Evolutionary conservation across 2,888 invertebrate genomes (phyloP).

Genomic region (Drosophila kokeensis): DNA sequence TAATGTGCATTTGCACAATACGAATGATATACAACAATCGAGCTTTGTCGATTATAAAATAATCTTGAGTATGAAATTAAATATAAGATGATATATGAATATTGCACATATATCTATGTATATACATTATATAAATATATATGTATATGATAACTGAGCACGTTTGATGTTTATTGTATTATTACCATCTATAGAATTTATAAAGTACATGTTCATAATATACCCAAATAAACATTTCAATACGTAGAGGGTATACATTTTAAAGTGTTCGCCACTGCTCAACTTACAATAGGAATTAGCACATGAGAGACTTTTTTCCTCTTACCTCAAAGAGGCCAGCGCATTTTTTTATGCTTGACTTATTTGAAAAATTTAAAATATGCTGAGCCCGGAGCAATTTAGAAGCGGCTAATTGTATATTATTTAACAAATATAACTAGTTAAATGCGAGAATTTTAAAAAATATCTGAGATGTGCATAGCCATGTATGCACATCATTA

Average conservation of each 20-base stretch:
- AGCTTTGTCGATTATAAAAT: background rate
- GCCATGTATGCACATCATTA: background rate
- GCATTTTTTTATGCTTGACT: slow-evolving; percentile 35
- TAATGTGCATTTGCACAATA: slow-evolving; percentile 44
- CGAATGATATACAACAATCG: background rate
- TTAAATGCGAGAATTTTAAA: background rate
- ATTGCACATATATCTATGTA: background rate
- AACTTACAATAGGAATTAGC: slow-evolving; percentile 52
- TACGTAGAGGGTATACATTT: slow-evolving; percentile 16
- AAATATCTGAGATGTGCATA: background rate
- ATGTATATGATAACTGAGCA: background rate
- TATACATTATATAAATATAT: background rate
- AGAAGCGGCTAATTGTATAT: background rate
- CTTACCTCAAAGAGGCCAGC: background rate
- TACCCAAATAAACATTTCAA: background rate
- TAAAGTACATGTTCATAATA: background rate
- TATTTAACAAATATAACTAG: background rate
- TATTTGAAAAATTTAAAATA: slow-evolving; percentile 26
- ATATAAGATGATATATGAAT: background rate
- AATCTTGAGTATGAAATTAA: slow-evolving; percentile 6
- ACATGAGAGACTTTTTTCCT: slow-evolving; percentile 37
- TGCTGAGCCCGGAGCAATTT: background rate
- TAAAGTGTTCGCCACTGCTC: slow-evolving; percentile 29
- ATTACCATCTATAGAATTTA: background rate
- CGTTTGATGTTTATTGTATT: background rate